Conservation (phyloP, 1,140 invertebrate genomes). For the Ylistrum balloti region DNA sequence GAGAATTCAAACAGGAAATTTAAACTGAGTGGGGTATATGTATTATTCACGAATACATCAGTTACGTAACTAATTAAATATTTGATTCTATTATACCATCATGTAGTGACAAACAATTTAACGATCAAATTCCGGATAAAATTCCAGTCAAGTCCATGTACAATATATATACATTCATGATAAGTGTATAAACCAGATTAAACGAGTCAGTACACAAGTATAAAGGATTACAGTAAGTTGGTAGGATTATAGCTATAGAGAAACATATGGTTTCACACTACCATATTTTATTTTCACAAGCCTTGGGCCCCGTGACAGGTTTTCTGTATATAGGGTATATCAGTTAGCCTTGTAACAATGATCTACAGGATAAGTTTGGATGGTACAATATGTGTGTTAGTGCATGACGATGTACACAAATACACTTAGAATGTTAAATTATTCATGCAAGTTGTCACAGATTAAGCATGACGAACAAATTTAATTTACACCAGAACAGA, state of each 20-base stretch:
- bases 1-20: too few species aligned
- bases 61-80: neutral
- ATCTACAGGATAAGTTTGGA: neutral
- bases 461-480: too few species aligned
- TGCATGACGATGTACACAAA: neutral
- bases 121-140: too few species aligned
- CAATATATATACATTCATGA: neutral
- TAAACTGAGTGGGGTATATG: too few species aligned
- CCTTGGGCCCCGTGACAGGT: neutral
- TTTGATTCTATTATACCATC: neutral
- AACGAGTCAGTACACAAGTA: neutral
- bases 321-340: neutral
- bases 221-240: constrained; percentile 15
- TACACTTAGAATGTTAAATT: neutral
- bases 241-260: neutral
- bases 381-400: neutral
- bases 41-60: too few species aligned
- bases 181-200: neutral
- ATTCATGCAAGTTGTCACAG: neutral
- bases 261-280: constrained; percentile 13
- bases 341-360: neutral
- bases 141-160: neutral
- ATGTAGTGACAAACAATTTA: neutral
- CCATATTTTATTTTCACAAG: neutral
- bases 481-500: too few species aligned